Evolutionary conservation across 2,797 vertebrate species (phyloP).

Genomic region (Siniperca scherzeri): DNA sequence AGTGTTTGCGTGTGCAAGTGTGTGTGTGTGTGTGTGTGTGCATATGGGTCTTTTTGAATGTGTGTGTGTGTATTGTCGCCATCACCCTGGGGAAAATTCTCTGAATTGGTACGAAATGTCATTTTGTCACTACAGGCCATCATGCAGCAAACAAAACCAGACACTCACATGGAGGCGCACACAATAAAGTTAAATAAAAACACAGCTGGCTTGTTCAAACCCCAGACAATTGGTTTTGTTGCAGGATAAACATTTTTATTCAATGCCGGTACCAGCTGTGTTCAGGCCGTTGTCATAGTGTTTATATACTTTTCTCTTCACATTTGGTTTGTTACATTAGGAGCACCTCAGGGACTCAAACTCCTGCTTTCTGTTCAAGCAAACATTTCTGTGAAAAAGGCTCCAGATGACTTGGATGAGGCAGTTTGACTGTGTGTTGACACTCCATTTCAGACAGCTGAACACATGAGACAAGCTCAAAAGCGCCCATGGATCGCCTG

Average conservation of each 20-base stretch:
- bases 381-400: constrained; percentile 64
- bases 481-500: constrained; percentile 40
- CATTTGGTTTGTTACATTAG: constrained; percentile 72
- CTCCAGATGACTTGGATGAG: constrained; percentile 67
- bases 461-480: constrained; percentile 69
- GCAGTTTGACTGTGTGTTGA: constrained; percentile 62
- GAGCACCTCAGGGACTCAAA: constrained; percentile 67
- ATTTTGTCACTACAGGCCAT: constrained; percentile 73
- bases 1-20: constrained; percentile 38
- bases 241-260: constrained; percentile 75
- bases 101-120: constrained; percentile 75
- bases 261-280: constrained; percentile 68
- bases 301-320: constrained; percentile 68
- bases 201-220: constrained; percentile 77
- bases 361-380: constrained; percentile 59
- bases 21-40: constrained; percentile 13
- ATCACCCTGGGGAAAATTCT: constrained; percentile 60
- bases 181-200: constrained; percentile 74
- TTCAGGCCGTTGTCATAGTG: constrained; percentile 65
- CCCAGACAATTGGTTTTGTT: constrained; percentile 75
- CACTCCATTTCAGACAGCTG: constrained; percentile 69
- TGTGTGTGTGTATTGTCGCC: constrained; percentile 41
- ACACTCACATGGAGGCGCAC: constrained; percentile 56
- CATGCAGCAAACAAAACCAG: constrained; percentile 67
- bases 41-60: constrained; percentile 33